Evolutionary conservation across 2,113 vertebrate genomes (phyloP), one percentile per base, ranked within the genome.

Genomic region (Triplophysa tibetana): DNA sequence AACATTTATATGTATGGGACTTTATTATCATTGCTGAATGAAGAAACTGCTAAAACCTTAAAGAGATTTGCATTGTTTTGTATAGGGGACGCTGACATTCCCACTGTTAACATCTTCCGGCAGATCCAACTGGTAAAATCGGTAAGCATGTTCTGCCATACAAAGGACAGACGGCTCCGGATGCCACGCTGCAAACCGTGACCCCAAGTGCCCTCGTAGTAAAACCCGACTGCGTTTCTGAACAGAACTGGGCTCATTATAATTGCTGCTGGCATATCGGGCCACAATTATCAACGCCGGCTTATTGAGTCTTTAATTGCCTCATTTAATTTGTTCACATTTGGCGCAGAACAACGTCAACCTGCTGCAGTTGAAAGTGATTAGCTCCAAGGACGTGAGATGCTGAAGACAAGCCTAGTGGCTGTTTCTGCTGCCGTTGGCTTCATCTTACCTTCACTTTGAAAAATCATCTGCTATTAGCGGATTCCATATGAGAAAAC

Each of bases 321-420:
- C 88, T 92, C 90, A 90, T 92, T 92, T 92, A 91, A 93, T 93
- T 91, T 92, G 92, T 91, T 91, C 92, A 90, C 89, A 92, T 93
- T 92, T 90, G 86, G 88, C 88, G 80, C 68, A 41, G 88, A 90
- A 91, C 88, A 91, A 90, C 89, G 91, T 91, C 89, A 91, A 90
- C 91, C 90, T 89, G 88, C 86, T 89, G 85, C 88, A 88, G 87
- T 88, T 89, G 87, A 91, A 90, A 92, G 85, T 69, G 78, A 91
- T 91, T 91, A 89, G 87, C 89, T 91, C 80, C 86, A 88, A 92
- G 89, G 88, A 89, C 88, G 79, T 84, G 86, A 85, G 82, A 86
- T 85, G 77, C 79, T 83, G 85, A 88, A 78, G 16, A 82, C 70
- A 82, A 77, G 65, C 60, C 64, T 68, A 72, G 29, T 78, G 70